A percentile compares a stretch with the other conserved stretches of the same genome.
These are phyloP conservation scores for Phocides pigmalion DNA, from an alignment of 1,140 invertebrate genomes.

Conservation along the genomic window DNA sequence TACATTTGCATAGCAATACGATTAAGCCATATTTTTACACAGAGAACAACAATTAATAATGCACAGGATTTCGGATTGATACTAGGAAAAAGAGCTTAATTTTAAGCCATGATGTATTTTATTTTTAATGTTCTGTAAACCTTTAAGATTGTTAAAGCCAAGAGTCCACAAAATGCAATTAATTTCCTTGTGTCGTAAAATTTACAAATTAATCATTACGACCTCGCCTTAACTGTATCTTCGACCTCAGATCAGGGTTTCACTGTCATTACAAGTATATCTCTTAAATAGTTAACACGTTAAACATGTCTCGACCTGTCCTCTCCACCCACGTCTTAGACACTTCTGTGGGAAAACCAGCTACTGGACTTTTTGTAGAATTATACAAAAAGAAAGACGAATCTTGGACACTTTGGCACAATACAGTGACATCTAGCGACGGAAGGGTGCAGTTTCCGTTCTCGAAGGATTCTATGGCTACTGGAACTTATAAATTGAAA, in stretches of 20 bases:
- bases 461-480: slow-evolving; percentile 84
- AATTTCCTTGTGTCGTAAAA: too few species aligned
- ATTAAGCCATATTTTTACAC: too few species aligned
- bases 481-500: slow-evolving; percentile 89
- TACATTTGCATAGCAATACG: too few species aligned
- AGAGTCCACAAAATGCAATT: too few species aligned
- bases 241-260: slow-evolving; percentile 11
- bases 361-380: slow-evolving; percentile 85
- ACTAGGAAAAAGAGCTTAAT: too few species aligned
- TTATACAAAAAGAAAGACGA: slow-evolving; percentile 87
- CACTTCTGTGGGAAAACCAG: slow-evolving; percentile 86
- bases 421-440: slow-evolving; percentile 87
- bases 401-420: slow-evolving; percentile 86
- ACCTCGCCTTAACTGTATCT: slow-evolving; percentile 19
- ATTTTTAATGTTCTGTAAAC: too few species aligned
- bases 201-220: slow-evolving; percentile 18
- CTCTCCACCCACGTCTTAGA: slow-evolving; percentile 88
- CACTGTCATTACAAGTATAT: slow-evolving; percentile 2
- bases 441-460: slow-evolving; percentile 88
- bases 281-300: background rate
- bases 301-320: slow-evolving; percentile 65
- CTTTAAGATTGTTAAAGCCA: too few species aligned
- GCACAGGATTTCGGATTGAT: too few species aligned
- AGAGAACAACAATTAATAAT: too few species aligned
- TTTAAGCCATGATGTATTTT: too few species aligned